Evolutionary conservation across 2,113 vertebrate genomes (phyloP).

Genomic region (Glaucomys volans): DNA sequence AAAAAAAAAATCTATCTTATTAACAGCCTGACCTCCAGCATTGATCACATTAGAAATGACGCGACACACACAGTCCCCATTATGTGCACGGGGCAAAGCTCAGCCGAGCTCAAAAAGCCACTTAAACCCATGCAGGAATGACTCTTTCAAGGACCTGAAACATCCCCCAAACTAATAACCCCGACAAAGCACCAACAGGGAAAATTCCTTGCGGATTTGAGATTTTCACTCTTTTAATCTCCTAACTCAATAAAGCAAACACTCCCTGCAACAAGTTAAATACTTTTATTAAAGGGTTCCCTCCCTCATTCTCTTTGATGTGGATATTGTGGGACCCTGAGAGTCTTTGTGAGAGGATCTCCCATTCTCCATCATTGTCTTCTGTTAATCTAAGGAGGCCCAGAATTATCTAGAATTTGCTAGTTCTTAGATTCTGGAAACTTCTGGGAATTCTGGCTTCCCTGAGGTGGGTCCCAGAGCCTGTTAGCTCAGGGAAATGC

Average conservation of each 20-base stretch:
- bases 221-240: conserved; percentile 76
- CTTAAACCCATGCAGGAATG: conserved; percentile 31
- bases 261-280: conserved; percentile 60
- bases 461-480: background rate
- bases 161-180: conserved; percentile 67
- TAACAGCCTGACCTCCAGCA: conserved; percentile 76
- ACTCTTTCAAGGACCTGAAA: conserved; percentile 47
- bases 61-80: background rate
- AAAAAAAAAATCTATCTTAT: conserved; percentile 78
- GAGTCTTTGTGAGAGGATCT: background rate
- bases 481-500: background rate
- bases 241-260: conserved; percentile 70
- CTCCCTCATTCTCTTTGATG: conserved; percentile 43
- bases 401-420: background rate
- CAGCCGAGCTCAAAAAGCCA: conserved; percentile 43
- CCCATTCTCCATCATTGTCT: background rate
- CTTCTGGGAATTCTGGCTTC: conserved; percentile 18
- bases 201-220: conserved; percentile 84
- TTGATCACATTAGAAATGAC: conserved; percentile 56
- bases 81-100: conserved; percentile 45
- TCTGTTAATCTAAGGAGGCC: background rate
- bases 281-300: conserved; percentile 71
- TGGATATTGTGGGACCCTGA: background rate
- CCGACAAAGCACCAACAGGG: background rate
- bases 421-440: conserved; percentile 35